Percentiles rank a stretch among this genome's conserved stretches.
These are phyloP conservation scores for Remorina albescens DNA, from an alignment of 2,797 vertebrate species.

Conservation along the genomic window DNA sequence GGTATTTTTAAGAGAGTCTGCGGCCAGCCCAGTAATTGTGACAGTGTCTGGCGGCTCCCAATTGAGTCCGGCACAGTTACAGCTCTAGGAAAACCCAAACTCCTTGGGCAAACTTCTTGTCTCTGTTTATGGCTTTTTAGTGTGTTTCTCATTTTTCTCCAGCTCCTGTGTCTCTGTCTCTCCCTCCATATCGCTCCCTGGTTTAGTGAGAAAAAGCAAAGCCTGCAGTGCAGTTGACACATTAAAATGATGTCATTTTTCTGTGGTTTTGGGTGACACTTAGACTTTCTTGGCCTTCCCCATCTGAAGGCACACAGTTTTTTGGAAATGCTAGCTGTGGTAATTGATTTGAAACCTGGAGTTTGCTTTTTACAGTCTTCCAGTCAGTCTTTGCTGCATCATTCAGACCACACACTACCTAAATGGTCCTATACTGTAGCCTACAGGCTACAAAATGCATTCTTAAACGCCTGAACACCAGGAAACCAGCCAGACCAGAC, in stretches of 20 bases:
- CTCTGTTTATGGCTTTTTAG: constrained; percentile 62
- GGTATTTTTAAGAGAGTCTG: constrained; percentile 87
- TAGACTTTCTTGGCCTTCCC: constrained; percentile 28
- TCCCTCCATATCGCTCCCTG: constrained; percentile 30
- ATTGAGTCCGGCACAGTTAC: constrained; percentile 67
- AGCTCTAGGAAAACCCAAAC: constrained; percentile 65
- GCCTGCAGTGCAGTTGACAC: constrained; percentile 48
- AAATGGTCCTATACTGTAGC: constrained; percentile 43
- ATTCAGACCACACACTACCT: constrained; percentile 38
- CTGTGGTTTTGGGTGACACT: constrained; percentile 58
- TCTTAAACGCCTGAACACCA: constrained; percentile 37
- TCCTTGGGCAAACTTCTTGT: constrained; percentile 63
- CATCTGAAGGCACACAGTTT: constrained; percentile 31
- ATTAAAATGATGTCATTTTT: constrained; percentile 65
- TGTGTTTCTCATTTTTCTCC: constrained; percentile 56
- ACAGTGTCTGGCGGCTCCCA: constrained; percentile 80
- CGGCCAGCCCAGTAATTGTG: constrained; percentile 80
- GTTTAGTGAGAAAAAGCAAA: constrained; percentile 32
- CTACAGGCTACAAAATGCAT: constrained; percentile 53
- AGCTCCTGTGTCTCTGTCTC: constrained; percentile 48
- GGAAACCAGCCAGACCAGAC: constrained; percentile 60
- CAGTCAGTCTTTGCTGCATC: constrained; percentile 34
- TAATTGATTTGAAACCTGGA: constrained; percentile 62
- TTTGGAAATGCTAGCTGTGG: constrained; percentile 21
- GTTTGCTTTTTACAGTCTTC: constrained; percentile 43